Evolutionary conservation across 2,113 vertebrate species (phyloP), one percentile per base, ranked within the genome.

Genomic region (Gallinago media): DNA sequence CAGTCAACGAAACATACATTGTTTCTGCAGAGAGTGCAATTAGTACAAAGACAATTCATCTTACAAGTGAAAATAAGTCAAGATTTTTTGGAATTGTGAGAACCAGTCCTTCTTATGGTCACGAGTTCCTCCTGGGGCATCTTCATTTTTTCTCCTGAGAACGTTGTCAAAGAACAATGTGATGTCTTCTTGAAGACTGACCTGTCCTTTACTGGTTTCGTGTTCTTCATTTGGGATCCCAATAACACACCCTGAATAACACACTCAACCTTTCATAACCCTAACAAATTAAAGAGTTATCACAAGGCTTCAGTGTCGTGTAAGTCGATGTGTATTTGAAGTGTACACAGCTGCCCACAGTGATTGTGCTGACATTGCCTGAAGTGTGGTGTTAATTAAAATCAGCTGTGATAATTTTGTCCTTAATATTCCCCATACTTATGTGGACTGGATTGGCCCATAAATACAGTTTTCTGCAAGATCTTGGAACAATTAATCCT

Each of bases 41-140:
- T 74, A 87, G 89, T 77, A 96, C 59, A 82, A 59, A 52, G 29
- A 93, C 15, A 89, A 79, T 89, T 89, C 84, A 75, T 85, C 32
- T 65, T 71, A 59, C 23, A 59, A 38, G 61, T 49, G 18, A n/a
- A 63, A 89, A 4, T 32, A 52, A 63, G 18, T 38, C n/a, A 66
- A 23, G 58, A 38, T n/a, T 40, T 32, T 80, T 78, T 32, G 47
- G 11, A 66, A 59, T 42, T 88, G 56, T 50, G 62, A 2, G 62
- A 38, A 66, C 38, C 40, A 47, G 25, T 59, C 34, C 32, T 88
- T 91, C n/a, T 14, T 27, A 18, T 55, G n/a, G 27, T 38, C 14
- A 31, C 5, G 10, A 19, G 40, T 58, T 85, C 42, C 22, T 85
- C 34, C 23, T 67, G 77, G 9, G 26, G 4, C 40, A 49, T 79